These are phyloP conservation scores for human (Homo sapiens) DNA, from an alignment of 2,113 vertebrate species.

Conservation along the genomic window GRCh38 chr11:91516501-91517000, in stretches of 20 bases:
- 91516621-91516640: conserved; percentile 47
- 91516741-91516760: neutral
- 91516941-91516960: no score
- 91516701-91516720: neutral
- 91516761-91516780: neutral
- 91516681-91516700: neutral
- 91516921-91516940: neutral
- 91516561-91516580: conserved; percentile 42
- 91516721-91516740: neutral
- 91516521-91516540: conserved; percentile 46
- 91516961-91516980: no score
- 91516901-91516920: neutral
- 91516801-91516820: neutral
- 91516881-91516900: neutral
- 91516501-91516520: conserved; percentile 46
- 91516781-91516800: neutral
- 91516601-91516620: conserved; percentile 38
- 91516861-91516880: neutral
- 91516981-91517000: neutral
- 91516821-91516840: neutral
- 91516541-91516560: neutral
- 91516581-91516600: conserved; percentile 54
- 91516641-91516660: conserved; percentile 37
- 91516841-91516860: neutral
- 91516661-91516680: conserved; percentile 43